Evolutionary conservation across 2,888 invertebrate species (phyloP), one percentile per base, ranked within the genome.

Genomic region (Psococerastis gibbosa): DNA sequence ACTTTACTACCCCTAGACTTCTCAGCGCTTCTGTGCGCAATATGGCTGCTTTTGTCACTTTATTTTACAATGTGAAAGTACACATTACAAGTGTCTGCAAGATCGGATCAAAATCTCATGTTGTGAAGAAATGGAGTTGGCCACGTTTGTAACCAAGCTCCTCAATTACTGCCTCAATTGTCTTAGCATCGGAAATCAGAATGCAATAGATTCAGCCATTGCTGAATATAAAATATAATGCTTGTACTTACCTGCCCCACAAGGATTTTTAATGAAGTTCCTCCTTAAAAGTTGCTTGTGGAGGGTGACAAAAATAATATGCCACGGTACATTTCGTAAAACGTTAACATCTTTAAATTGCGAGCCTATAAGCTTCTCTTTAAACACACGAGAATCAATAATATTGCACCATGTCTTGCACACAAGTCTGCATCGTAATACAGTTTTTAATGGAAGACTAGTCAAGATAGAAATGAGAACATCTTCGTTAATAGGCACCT

Each of bases 381-480:
- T 15, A 16, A 16, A 38, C 6, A 38, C 38, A 13, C n/a, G 20
- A 16, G 38, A 5, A 11, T 38, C 38, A 6, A 38, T 38, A 5
- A 38, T 38, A 38, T 38, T 38, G 20, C 38, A 38, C 38, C 38
- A 38, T n/a, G 38, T 4, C 20, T 38, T 38, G 18, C 38, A 38
- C 8, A 38, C 38, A 6, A 17, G 9, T 18, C 38, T 15, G 20
- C 38, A 38, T 16, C 20, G 15, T 16, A 38, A 38, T 16, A 38
- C 38, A 20, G 5, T 11, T 6, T 38, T 3, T 5, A 22, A 4
- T 15, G 6, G 9, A 3, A 38, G 17, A 17, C 20, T n/a, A 38
- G 17, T 38, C 8, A 38, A 11, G 4, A 38, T 38, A 4, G 11
- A n/a, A 5, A 20, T 20, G 6, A 38, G 22, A 5, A 38, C 5